Evolutionary conservation across 2,888 invertebrate genomes (phyloP).

Genomic region (Amblyteles armatorius): DNA sequence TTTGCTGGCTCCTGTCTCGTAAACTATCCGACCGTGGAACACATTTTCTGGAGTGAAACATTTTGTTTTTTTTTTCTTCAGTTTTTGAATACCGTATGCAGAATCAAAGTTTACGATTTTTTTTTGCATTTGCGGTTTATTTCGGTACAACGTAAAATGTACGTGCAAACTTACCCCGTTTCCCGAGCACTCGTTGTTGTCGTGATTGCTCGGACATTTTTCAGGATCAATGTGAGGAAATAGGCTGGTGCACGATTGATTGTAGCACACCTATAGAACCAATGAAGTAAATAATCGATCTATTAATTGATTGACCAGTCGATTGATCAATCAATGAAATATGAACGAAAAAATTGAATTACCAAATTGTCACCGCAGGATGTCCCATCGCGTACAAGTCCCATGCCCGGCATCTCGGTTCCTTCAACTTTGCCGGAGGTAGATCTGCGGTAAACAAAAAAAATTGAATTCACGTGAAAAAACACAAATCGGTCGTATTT

Average conservation of each 20-base stretch:
- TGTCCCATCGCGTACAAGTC: slow-evolving; percentile 96
- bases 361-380: slow-evolving; percentile 96
- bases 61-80: too few species aligned
- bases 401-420: slow-evolving; percentile 90
- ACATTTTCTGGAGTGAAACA: not conserved
- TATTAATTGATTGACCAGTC: too few species aligned
- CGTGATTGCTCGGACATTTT: slow-evolving; percentile 95
- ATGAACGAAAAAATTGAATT: slow-evolving; percentile 66
- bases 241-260: slow-evolving; percentile 95
- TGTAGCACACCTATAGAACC: slow-evolving; percentile 91
- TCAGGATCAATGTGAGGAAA: slow-evolving; percentile 94
- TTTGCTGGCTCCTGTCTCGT: too few species aligned
- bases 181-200: slow-evolving; percentile 96
- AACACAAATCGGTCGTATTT: not conserved
- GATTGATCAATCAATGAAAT: not conserved
- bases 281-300: not conserved
- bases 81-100: not conserved
- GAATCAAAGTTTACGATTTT: not conserved
- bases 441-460: slow-evolving; percentile 86
- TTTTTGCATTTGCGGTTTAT: too few species aligned
- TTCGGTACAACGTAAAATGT: too few species aligned
- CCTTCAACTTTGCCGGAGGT: slow-evolving; percentile 90
- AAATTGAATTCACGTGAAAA: not conserved
- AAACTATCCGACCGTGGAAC: too few species aligned
- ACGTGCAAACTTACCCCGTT: slow-evolving; percentile 92